Percentiles rank a stretch among this genome's conserved stretches.
Conservation (phyloP, 2,888 invertebrate species). For the Drosophila silvestris region DNA sequence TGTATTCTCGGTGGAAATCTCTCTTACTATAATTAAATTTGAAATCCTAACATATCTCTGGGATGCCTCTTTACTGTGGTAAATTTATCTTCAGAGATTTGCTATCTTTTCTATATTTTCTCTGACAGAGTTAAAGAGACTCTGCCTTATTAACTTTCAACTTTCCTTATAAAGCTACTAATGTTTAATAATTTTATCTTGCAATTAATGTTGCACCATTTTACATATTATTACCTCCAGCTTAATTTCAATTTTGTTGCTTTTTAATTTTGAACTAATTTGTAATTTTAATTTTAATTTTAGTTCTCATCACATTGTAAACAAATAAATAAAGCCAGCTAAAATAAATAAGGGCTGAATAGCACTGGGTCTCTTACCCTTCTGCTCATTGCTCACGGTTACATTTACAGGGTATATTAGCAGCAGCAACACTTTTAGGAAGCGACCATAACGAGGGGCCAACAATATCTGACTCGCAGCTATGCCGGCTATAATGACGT, state of each 20-base stretch:
- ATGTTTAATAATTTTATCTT: not conserved
- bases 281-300: too few relatives aligned
- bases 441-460: constrained; percentile 52
- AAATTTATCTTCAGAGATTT: not conserved
- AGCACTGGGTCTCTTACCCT: accelerated
- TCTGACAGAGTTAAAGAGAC: not conserved
- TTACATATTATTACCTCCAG: too few relatives aligned
- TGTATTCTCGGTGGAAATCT: not conserved
- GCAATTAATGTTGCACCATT: too few relatives aligned
- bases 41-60: accelerated
- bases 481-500: constrained; percentile 74
- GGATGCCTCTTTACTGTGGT: not conserved
- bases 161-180: not conserved
- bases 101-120: not conserved
- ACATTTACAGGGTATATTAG: constrained; percentile 11
- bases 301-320: too few relatives aligned
- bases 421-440: constrained; percentile 34
- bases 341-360: not conserved
- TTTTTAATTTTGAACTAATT: not conserved
- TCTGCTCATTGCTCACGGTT: not conserved
- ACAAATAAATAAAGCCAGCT: accelerated
- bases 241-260: not conserved
- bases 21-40: accelerated
- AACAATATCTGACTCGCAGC: constrained; percentile 51
- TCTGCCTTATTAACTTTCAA: not conserved